phyloP scores from a whole-genome alignment of 2,113 vertebrate genomes.

The Acrocephalus kingi region DNA sequence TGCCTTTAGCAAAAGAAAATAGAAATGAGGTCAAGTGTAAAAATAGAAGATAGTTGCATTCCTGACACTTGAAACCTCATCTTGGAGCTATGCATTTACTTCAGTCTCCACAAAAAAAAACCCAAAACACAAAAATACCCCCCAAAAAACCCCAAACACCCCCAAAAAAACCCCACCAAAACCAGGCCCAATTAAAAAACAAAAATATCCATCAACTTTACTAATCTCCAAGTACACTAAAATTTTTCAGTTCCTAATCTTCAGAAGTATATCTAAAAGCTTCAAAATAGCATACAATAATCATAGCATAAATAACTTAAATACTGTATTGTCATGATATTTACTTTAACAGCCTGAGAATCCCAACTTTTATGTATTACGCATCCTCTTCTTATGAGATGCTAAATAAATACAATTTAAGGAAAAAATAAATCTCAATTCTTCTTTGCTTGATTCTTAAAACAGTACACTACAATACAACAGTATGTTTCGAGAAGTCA shows the following conservation, averaged over 20 bases:
- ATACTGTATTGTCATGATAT: neutral
- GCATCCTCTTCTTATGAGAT: neutral
- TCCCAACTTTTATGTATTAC: neutral
- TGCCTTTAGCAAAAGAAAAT: slow-evolving; percentile 58
- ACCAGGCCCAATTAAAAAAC: neutral
- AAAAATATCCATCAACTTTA: neutral
- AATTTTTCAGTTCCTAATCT: neutral
- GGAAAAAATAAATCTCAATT: neutral
- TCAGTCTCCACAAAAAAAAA: neutral
- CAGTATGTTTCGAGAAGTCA: neutral
- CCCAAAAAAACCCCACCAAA: neutral
- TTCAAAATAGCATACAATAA: neutral
- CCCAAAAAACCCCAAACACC: too few species aligned
- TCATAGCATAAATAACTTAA: neutral
- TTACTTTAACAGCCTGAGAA: neutral
- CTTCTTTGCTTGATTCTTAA: neutral
- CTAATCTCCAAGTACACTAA: neutral
- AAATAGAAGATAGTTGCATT: slow-evolving; percentile 64
- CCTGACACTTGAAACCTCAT: slow-evolving; percentile 66
- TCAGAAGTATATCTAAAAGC: neutral
- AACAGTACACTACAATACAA: neutral
- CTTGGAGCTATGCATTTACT: slow-evolving; percentile 39
- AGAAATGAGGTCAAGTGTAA: slow-evolving; percentile 64
- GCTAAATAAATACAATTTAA: neutral
- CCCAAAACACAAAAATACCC: too few species aligned